Evolutionary conservation across 1,140 invertebrate genomes (phyloP).

Genomic region (roundworm (Caenorhabditis elegans)): DNA sequence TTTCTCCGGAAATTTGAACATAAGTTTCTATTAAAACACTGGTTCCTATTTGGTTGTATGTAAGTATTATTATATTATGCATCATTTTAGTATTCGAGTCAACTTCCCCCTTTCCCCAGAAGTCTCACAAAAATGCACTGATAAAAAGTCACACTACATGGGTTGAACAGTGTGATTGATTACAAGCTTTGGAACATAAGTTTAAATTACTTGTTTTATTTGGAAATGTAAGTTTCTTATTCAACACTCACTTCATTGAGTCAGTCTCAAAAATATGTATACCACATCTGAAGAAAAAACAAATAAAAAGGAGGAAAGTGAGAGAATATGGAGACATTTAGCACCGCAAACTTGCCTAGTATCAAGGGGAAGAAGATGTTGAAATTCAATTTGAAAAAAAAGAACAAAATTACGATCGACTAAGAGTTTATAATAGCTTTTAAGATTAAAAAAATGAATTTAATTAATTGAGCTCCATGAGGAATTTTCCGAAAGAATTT

Average conservation of each 20-base stretch:
- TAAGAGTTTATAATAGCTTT: neutral
- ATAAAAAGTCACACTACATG: neutral
- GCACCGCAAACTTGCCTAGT: conserved; percentile 14
- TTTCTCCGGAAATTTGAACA: too few species aligned
- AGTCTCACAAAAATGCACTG: neutral
- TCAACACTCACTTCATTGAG: conserved; percentile 17
- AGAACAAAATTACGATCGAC: neutral
- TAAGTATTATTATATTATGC: too few species aligned
- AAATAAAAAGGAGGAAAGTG: neutral
- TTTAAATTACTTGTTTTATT: too few species aligned
- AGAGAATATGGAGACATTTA: neutral
- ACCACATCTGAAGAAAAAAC: conserved; percentile 14
- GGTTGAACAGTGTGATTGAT: too few species aligned
- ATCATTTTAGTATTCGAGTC: conserved; percentile 18
- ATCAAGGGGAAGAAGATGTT: neutral
- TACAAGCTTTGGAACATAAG: neutral
- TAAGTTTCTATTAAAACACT: too few species aligned
- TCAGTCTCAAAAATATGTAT: conserved; percentile 26
- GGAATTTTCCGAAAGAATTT: conserved; percentile 19
- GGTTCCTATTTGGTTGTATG: too few species aligned
- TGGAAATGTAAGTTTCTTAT: neutral
- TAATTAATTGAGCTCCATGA: conserved; percentile 19
- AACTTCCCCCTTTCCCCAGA: too few species aligned
- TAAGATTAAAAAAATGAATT: neutral
- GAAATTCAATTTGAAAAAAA: neutral